These are phyloP conservation scores for Hirtodrosophila histrioides DNA, from an alignment of 2,888 invertebrate species.

Conservation along the genomic window DNA sequence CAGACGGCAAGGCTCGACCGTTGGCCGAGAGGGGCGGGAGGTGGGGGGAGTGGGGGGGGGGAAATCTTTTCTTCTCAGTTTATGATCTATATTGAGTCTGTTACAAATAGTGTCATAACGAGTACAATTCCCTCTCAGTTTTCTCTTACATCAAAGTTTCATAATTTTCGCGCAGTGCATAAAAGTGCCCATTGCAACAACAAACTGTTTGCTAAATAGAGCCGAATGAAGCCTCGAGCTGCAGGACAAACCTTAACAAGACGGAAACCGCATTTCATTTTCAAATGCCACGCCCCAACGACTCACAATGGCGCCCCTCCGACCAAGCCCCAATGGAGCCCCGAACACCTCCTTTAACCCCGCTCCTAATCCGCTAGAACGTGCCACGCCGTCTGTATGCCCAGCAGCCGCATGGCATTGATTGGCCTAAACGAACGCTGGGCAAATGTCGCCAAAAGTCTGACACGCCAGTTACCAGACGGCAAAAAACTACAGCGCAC, in stretches of 20 bases:
- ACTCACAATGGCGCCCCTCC: neutral
- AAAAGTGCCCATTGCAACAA: no score
- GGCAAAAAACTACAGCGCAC: conserved; percentile 12
- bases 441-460: conserved; percentile 44
- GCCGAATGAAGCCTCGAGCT: neutral
- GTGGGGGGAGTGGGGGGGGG: no score
- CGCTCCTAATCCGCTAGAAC: conserved; percentile 1
- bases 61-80: no score
- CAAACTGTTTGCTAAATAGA: neutral
- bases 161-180: no score
- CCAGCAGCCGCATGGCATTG: conserved; percentile 48
- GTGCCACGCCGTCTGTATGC: conserved; percentile 17
- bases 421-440: conserved; percentile 41
- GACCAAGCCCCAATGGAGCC: conserved; percentile 3
- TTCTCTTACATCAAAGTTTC: no score
- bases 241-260: neutral
- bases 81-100: no score
- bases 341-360: neutral
- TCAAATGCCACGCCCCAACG: conserved; percentile 35
- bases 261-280: conserved; percentile 13
- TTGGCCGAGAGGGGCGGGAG: no score
- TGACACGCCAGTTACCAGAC: conserved; percentile 13
- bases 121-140: no score
- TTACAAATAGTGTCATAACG: no score
- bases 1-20: conserved; percentile 1